phyloP scores from a whole-genome alignment of 2,113 vertebrate species.

The Crypturellus undulatus region DNA sequence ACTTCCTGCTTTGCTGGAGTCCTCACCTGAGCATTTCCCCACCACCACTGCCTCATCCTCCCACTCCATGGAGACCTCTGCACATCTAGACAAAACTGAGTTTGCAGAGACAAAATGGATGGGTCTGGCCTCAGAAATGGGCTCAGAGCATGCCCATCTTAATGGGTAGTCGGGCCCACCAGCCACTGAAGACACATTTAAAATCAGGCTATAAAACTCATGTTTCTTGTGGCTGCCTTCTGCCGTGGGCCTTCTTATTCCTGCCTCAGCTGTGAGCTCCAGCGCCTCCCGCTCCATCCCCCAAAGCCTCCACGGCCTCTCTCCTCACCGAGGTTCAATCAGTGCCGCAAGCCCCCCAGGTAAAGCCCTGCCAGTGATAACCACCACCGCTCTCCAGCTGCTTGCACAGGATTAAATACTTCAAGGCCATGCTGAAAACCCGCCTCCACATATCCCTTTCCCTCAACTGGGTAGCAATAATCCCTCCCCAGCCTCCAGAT shows the following conservation, averaged over 20 bases:
- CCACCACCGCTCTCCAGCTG: background rate
- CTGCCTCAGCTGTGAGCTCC: background rate
- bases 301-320: background rate
- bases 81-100: background rate
- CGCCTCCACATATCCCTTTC: background rate
- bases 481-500: conserved; percentile 41
- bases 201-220: background rate
- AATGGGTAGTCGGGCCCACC: accelerated
- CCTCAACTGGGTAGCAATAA: conserved; percentile 21
- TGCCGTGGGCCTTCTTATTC: background rate
- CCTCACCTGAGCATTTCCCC: background rate
- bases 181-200: background rate
- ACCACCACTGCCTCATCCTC: background rate
- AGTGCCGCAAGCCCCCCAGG: accelerated
- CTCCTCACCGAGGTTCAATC: background rate
- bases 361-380: background rate
- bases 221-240: background rate
- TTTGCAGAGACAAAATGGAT: background rate
- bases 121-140: background rate
- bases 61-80: background rate
- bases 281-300: background rate
- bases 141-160: background rate
- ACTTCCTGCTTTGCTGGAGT: background rate
- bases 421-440: conserved; percentile 25
- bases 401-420: conserved; percentile 35